Base-by-base conservation (phyloP, 1,140 invertebrate genomes). In the Sitophilus oryzae region DNA sequence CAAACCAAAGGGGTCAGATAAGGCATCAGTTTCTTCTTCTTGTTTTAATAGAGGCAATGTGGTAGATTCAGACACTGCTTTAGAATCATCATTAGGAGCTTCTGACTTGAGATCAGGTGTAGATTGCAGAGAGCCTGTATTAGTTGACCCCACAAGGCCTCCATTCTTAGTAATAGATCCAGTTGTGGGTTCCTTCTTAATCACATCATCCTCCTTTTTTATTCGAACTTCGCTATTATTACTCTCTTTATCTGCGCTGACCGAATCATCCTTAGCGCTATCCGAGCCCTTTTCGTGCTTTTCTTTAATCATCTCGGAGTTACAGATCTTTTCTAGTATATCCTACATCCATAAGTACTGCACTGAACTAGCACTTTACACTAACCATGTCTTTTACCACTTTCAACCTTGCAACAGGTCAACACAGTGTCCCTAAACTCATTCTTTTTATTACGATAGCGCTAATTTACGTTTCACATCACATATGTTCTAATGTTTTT, bases 401-500 rank as follows among this genome's bases (percentile, higher is more conserved):
- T 56, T 46, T 56, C 34, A 48, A 47, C 51, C 51, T 41, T 34
- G 21, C 45, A 46, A 41, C 37, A 52, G 49, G 44, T 54, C 44
- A 52, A 48, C 53, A 60, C 52, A 56, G 42, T 48, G 44, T 52
- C 37, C 52, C 44, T 47, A 48, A 37, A 59, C 41, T 55, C 55
- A 56, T 60, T 62, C 36, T 54, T 52, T 58, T 60, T 57, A 61
- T 58, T 63, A 53, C 52, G 61, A 61, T 59, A 58, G 52, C 60
- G 60, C 60, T 65, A 64, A 66, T 58, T 68, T 62, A 64, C 66
- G 52, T 64, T 63, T 64, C 63, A 63, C 60, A 70, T 68, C 67
- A 70, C 68, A 69, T 70, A 70, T 69, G 67, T 68, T 68, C 66
- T 62, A 70, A 69, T 70, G 67, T 70, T 70, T 70, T 70, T 70